These are phyloP conservation scores for Hyposoter dolosus DNA, from an alignment of 2,888 invertebrate species.

Conservation along the genomic window DNA sequence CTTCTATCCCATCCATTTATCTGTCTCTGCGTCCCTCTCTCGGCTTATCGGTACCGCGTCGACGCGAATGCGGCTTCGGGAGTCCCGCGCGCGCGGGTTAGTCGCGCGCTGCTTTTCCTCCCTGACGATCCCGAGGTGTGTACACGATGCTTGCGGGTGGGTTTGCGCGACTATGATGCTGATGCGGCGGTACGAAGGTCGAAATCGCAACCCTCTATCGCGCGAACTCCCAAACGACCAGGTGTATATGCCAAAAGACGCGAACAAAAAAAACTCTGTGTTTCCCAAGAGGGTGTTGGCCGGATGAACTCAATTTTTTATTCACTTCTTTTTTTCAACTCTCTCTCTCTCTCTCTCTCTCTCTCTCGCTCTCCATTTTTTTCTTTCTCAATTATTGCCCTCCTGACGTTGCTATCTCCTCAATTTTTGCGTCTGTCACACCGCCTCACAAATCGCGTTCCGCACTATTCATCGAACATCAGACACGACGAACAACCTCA, in stretches of 20 bases:
- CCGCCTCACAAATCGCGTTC: too few relatives aligned
- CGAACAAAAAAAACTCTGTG: slow-evolving; percentile 12
- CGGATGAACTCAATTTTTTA: slow-evolving; percentile 7
- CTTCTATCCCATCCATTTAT: slow-evolving; percentile 21
- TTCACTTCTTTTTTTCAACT: not conserved
- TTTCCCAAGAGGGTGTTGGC: slow-evolving; percentile 43
- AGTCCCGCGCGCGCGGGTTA: slow-evolving; percentile 34
- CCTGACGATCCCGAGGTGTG: slow-evolving; percentile 17
- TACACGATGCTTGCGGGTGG: slow-evolving; percentile 10
- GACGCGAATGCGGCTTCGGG: slow-evolving; percentile 66
- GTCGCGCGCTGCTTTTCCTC: slow-evolving; percentile 54
- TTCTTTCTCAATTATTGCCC: slow-evolving; percentile 6
- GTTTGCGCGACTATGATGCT: slow-evolving; percentile 35
- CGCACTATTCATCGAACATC: not conserved
- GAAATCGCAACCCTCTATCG: slow-evolving; percentile 59
- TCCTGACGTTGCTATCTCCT: not conserved
- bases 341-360: not conserved
- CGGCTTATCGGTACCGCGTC: slow-evolving; percentile 62
- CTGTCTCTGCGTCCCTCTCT: slow-evolving; percentile 8
- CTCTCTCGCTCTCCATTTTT: not conserved
- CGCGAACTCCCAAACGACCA: slow-evolving; percentile 45
- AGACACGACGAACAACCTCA: slow-evolving; percentile 29
- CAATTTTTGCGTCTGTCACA: not conserved
- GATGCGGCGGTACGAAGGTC: slow-evolving; percentile 56
- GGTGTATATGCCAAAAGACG: slow-evolving; percentile 26